These are phyloP conservation scores for Melanotaenia maccullochi DNA, from an alignment of 2,797 vertebrate genomes.

Conservation along the genomic window DNA sequence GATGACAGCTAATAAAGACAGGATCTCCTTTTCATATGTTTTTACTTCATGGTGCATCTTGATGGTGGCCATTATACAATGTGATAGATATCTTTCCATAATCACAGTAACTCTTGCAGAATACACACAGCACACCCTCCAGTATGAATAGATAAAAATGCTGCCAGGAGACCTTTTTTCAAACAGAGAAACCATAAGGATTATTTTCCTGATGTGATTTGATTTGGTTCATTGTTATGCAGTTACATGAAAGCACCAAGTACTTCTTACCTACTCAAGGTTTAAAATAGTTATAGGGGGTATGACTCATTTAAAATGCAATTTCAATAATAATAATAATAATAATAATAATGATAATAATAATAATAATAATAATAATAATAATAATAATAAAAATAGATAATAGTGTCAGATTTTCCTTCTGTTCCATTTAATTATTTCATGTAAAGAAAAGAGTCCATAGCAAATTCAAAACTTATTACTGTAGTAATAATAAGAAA, in stretches of 20 bases:
- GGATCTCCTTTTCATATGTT: conserved; percentile 89
- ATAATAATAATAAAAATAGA: neutral
- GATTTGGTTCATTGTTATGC: conserved; percentile 67
- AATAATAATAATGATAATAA: too few species aligned
- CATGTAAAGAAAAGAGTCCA: neutral
- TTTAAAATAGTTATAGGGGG: conserved; percentile 61
- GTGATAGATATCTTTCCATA: conserved; percentile 82
- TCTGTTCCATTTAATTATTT: neutral
- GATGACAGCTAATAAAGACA: conserved; percentile 96
- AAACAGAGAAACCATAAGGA: conserved; percentile 58
- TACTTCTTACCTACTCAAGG: conserved; percentile 50
- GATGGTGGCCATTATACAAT: conserved; percentile 84
- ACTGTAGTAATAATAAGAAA: neutral
- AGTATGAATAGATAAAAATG: conserved; percentile 36
- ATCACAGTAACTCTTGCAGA: conserved; percentile 41
- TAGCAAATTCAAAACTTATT: neutral
- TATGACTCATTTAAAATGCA: conserved; percentile 46
- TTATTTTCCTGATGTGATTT: conserved; percentile 69
- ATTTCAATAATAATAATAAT: neutral
- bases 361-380: too few species aligned
- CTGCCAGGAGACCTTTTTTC: conserved; percentile 51
- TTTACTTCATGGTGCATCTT: conserved; percentile 88
- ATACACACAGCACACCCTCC: conserved; percentile 50
- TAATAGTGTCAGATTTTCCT: neutral
- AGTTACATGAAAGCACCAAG: conserved; percentile 38